Conservation (phyloP, 2,888 invertebrate genomes). For the Tholera decimalis region DNA sequence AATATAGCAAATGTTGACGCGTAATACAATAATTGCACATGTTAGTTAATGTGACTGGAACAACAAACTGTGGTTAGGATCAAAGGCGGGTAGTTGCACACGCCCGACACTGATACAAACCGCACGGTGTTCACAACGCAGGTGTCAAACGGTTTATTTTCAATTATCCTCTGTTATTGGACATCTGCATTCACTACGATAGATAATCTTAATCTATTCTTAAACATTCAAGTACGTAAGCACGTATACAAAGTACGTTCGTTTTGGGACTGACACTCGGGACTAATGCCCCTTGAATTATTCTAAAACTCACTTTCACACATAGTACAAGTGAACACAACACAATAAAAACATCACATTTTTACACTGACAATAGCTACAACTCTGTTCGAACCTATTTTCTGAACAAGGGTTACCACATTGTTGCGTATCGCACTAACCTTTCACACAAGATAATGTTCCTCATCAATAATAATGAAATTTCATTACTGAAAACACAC, state of each 20-base stretch:
- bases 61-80: conserved; percentile 33
- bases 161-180: conserved; percentile 23
- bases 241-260: not conserved
- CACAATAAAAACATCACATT: conserved; percentile 24
- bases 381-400: conserved; percentile 4
- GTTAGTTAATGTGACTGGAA: conserved; percentile 17
- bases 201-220: conserved; percentile 7
- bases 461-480: conserved; percentile 41
- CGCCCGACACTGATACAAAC: conserved; percentile 14
- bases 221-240: not conserved
- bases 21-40: conserved; percentile 36
- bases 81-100: conserved; percentile 25
- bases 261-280: not conserved
- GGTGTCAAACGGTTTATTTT: conserved; percentile 47
- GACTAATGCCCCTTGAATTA: not conserved
- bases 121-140: conserved; percentile 7
- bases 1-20: conserved; percentile 23
- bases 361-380: conserved; percentile 18
- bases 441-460: conserved; percentile 70
- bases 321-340: conserved; percentile 15
- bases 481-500: conserved; percentile 36
- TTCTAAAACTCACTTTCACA: conserved; percentile 2
- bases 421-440: conserved; percentile 63
- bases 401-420: conserved; percentile 28
- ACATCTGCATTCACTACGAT: conserved; percentile 23